Evolutionary conservation across 1,140 invertebrate species (phyloP).

Genomic region (Teleopsis dalmanni): DNA sequence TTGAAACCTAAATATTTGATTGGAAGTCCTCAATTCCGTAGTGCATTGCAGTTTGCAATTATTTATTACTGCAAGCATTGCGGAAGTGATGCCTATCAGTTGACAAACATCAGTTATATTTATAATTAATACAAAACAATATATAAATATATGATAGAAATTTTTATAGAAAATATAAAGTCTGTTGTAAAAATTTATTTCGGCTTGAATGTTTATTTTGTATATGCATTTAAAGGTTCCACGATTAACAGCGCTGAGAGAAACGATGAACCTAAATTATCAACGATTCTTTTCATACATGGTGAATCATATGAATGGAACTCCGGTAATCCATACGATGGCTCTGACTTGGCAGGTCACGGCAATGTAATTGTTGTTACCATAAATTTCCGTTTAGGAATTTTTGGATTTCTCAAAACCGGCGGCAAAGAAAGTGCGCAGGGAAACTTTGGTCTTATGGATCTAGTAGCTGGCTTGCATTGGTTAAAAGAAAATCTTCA

Average conservation of each 20-base stretch:
- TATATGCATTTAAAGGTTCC: constrained; percentile 4
- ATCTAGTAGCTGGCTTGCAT: constrained; percentile 85
- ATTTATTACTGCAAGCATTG: constrained; percentile 75
- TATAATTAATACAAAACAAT: not conserved
- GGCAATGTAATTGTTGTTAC: constrained; percentile 92
- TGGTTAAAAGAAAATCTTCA: constrained; percentile 87
- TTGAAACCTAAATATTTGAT: not conserved
- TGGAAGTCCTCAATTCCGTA: constrained; percentile 77
- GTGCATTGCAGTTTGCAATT: constrained; percentile 80
- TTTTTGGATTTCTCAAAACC: constrained; percentile 91
- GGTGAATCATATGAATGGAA: constrained; percentile 93
- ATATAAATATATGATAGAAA: not conserved
- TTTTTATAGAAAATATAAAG: not conserved
- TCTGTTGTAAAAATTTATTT: not conserved
- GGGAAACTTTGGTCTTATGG: constrained; percentile 93
- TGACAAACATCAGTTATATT: not conserved
- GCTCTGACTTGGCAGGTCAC: constrained; percentile 80
- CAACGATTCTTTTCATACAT: constrained; percentile 83
- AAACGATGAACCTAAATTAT: constrained; percentile 40
- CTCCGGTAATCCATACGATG: constrained; percentile 90
- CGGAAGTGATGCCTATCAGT: constrained; percentile 69
- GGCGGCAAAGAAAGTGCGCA: constrained; percentile 75
- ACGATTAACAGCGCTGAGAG: constrained; percentile 3
- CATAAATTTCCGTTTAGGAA: constrained; percentile 94
- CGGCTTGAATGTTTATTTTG: not conserved